A percentile compares a stretch with the other conserved stretches of the same genome.
Evolutionary conservation across 23 tunicate species (phyloP).

Genomic region (Ciona savignyi): DNA sequence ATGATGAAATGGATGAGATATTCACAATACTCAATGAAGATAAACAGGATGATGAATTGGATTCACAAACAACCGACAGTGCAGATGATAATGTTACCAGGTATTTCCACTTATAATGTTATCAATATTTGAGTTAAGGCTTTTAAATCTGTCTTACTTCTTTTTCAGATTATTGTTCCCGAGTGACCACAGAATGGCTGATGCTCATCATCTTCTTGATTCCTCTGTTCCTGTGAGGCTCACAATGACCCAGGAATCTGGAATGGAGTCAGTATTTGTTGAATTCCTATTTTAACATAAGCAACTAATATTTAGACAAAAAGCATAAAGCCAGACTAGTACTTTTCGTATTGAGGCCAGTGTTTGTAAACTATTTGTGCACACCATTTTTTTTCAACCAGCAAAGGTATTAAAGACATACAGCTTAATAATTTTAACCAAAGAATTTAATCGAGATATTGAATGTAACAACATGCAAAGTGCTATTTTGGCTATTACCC

Average conservation of each 20-base stretch:
- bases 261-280: slow-evolving; percentile 57
- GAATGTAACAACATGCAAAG: no score
- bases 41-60: not conserved
- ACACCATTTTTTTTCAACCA: not conserved
- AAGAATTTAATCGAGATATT: no score
- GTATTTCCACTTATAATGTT: slow-evolving; percentile 2
- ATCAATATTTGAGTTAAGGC: no score
- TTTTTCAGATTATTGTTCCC: slow-evolving; percentile 70
- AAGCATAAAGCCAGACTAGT: no score
- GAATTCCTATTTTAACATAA: no score
- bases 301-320: no score
- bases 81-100: slow-evolving; percentile 67
- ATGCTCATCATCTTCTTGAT: slow-evolving; percentile 49
- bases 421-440: no score
- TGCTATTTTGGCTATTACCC: no score
- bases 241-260: slow-evolving; percentile 36
- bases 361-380: no score
- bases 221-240: slow-evolving; percentile 31
- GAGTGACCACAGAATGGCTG: slow-evolving; percentile 83
- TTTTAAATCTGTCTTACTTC: no score
- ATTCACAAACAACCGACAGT: not conserved
- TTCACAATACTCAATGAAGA: slow-evolving; percentile 1
- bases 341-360: no score
- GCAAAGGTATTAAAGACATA: not conserved
- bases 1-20: slow-evolving; percentile 7